Base-by-base conservation (phyloP, 2,888 invertebrate species). In the Mythimna impura region DNA sequence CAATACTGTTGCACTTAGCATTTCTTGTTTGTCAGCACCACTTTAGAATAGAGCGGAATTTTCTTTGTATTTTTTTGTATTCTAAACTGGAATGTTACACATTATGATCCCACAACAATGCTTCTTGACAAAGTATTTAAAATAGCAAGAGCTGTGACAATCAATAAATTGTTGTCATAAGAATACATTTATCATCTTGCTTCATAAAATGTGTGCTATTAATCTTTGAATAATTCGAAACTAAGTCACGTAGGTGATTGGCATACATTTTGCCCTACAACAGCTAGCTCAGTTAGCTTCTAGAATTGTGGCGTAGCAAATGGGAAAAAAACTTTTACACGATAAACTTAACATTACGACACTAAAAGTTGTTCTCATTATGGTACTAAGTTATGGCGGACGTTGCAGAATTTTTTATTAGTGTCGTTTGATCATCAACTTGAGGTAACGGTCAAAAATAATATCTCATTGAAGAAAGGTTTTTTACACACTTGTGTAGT, bases 211-310 rank as follows among this genome's bases (percentile, higher is more conserved):
- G 30, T 60, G 17, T 47, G 55, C 34, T 69, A 60, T 52, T 55
- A 67, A 40, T 66, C 66, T 61, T 58, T 52, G 47, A 72, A 55
- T 70, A 66, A 55, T 82, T 75, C 1, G 43, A 62, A 70, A 62
- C 65, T 55, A 34, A 71, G 82, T 75, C 81, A 75, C 71, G 81
- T 82, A 61, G 66, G 20, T 30, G 47, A 47, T 81, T 67, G 52
- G 20, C 34, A 58, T 50, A 73, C 25, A 12, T 57, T 30, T 22
- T 57, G 47, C 57, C 54, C 40, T 66, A 54, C 9, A 47, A 65
- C 22, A 67, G 58, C 58, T 62, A 72, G 25, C 25, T 40, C 22
- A 22, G 22, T 55, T 54, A 58, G 57, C 57, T 65, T 22, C 25
- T 34, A 55, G 40, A 52, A 57, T 25, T 52, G 60, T 17, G 47